A percentile compares a stretch with the other conserved stretches of the same genome.
Conservation (phyloP, 2,797 vertebrate genomes). For the Anguilla pacifica region DNA sequence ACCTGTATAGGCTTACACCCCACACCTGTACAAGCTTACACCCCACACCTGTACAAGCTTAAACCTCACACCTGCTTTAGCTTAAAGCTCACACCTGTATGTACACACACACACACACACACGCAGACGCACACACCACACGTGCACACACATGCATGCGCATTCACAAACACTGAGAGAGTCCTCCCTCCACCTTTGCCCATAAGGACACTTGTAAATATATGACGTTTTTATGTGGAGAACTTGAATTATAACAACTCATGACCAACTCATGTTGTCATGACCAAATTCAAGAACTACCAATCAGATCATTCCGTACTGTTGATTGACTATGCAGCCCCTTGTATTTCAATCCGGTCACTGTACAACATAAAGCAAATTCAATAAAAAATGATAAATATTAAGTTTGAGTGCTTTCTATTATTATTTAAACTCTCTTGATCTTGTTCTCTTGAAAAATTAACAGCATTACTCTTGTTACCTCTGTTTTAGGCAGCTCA, state of each 20-base stretch:
- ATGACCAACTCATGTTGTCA: background rate
- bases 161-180: background rate
- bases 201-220: background rate
- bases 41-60: too few relatives aligned
- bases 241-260: background rate
- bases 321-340: background rate
- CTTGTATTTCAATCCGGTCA: background rate
- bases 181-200: background rate
- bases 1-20: background rate
- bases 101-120: background rate
- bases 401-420: background rate
- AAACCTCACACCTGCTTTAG: too few relatives aligned
- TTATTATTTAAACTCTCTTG: too few relatives aligned
- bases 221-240: background rate
- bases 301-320: background rate
- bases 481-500: conserved; percentile 58
- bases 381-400: background rate
- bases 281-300: background rate
- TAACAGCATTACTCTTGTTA: background rate
- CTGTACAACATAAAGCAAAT: background rate
- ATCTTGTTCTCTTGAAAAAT: background rate
- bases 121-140: background rate
- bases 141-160: background rate
- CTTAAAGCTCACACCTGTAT: too few relatives aligned
- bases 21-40: too few relatives aligned